Evolutionary conservation across 1,140 invertebrate species (phyloP), one percentile per base, ranked within the genome.

Genomic region (Diorhabda elongata): DNA sequence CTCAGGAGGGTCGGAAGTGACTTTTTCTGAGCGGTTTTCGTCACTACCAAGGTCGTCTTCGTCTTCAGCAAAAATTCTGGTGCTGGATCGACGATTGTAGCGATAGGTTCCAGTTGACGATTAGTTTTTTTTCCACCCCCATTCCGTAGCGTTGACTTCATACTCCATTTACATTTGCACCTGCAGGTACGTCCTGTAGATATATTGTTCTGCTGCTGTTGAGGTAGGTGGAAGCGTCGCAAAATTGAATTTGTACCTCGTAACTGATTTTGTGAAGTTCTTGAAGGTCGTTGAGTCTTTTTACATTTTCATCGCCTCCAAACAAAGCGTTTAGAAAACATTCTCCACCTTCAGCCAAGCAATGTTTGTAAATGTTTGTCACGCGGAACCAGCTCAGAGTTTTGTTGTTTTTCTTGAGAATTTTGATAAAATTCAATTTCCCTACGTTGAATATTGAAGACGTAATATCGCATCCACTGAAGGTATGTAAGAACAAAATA

Each of bases 31-130:
- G 26, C 26, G 26, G 26, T 26, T 26, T 26, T 26, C 26, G 26
- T 26, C 26, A 26, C 26, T 26, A 26, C 26, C 26, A 26, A 26
- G 26, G 26, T 26, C 26, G 26, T 26, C 26, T 26, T 66, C 5
- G 42, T 58, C 58, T 66, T 66, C 2, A 66, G 56, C 56, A 66
- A 59, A 26, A 41, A 7, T 59, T 66, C 56, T n/a, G 64, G 64
- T 42, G 43, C 43, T 0, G 41, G 42, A 3, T 64, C 56, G 9
- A n/a, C 43, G 6, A n/a, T 45, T 5, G 5, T 66, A 42, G 43
- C 2, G 2, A 47, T 58, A 26, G 52, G 6, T n/a, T 66, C 44
- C 8, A 47, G 8, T 11, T 8, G 2, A 45, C 11, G 11, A n/a
- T 7, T 3, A 41, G 47, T 52, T 56, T 45, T 52, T 26, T 47